Percentiles rank a stretch among this genome's conserved stretches.
Conservation (phyloP, 1,140 invertebrate species). For the Trichonephila inaurata region DNA sequence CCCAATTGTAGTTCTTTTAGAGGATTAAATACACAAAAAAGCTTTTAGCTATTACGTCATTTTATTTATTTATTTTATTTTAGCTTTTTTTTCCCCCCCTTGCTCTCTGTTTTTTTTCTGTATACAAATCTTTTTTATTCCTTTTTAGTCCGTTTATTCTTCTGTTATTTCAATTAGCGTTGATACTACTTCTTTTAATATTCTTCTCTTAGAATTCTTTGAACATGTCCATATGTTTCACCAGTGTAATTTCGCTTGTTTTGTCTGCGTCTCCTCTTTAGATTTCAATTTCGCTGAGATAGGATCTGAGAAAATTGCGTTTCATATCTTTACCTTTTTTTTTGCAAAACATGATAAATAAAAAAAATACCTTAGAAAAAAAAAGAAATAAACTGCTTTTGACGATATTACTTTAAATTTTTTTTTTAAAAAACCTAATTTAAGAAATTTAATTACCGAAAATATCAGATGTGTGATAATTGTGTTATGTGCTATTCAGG, state of each 20-base stretch:
- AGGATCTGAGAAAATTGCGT: not conserved
- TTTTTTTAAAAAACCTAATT: no score
- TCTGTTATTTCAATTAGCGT: not conserved
- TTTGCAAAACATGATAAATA: not conserved
- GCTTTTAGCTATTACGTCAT: slow-evolving; percentile 22
- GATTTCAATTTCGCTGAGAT: not conserved
- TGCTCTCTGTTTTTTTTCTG: not conserved
- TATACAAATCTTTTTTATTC: no score
- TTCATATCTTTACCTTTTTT: not conserved
- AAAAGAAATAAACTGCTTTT: not conserved
- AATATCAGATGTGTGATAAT: not conserved
- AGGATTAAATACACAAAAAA: slow-evolving; percentile 26
- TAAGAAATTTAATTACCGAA: not conserved
- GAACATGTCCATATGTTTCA: not conserved
- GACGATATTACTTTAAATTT: not conserved
- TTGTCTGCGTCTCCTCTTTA: not conserved
- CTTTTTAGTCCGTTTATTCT: not conserved
- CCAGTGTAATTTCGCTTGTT: not conserved
- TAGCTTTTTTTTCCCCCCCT: not conserved
- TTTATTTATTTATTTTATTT: not conserved
- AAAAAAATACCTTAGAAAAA: not conserved
- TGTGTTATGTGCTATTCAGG: not conserved
- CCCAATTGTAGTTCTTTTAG: not conserved
- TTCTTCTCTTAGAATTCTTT: not conserved
- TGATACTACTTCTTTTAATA: not conserved